These are phyloP conservation scores for Lateolabrax maculatus DNA, from an alignment of 2,797 vertebrate species.

Conservation along the genomic window DNA sequence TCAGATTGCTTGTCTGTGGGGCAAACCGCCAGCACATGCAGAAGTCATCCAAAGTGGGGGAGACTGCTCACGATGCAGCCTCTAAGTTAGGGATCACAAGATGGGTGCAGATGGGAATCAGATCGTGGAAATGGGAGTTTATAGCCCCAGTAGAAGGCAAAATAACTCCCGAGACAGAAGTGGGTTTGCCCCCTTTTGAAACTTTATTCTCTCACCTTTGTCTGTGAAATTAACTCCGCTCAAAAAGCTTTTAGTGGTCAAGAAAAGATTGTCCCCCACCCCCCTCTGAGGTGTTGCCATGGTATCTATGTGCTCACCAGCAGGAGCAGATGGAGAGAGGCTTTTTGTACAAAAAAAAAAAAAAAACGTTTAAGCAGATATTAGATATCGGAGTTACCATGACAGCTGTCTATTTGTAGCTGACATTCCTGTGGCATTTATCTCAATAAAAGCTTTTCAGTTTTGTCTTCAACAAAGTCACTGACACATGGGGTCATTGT, in stretches of 20 bases:
- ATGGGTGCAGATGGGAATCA: neutral
- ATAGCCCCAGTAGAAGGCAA: neutral
- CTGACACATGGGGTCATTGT: neutral
- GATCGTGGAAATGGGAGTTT: neutral
- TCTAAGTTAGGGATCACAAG: neutral
- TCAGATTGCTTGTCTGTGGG: conserved; percentile 42
- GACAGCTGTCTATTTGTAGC: conserved; percentile 52
- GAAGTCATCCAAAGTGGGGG: conserved; percentile 23
- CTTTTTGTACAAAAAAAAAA: conserved; percentile 1
- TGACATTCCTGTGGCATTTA: conserved; percentile 67
- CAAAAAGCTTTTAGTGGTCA: conserved; percentile 20
- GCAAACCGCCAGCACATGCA: conserved; percentile 32
- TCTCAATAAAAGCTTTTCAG: conserved; percentile 25
- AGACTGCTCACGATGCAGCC: neutral
- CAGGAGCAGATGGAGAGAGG: neutral
- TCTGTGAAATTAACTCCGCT: neutral
- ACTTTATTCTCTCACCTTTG: neutral
- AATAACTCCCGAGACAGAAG: neutral
- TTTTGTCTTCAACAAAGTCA: neutral
- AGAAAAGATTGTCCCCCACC: neutral
- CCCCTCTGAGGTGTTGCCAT: conserved; percentile 47
- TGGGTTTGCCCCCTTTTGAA: conserved; percentile 1
- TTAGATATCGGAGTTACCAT: conserved; percentile 56
- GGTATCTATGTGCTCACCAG: conserved; percentile 43
- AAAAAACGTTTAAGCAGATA: conserved; percentile 22